Conservation (phyloP, 2,797 vertebrate genomes). For the Neosilurus mollespiculum region DNA sequence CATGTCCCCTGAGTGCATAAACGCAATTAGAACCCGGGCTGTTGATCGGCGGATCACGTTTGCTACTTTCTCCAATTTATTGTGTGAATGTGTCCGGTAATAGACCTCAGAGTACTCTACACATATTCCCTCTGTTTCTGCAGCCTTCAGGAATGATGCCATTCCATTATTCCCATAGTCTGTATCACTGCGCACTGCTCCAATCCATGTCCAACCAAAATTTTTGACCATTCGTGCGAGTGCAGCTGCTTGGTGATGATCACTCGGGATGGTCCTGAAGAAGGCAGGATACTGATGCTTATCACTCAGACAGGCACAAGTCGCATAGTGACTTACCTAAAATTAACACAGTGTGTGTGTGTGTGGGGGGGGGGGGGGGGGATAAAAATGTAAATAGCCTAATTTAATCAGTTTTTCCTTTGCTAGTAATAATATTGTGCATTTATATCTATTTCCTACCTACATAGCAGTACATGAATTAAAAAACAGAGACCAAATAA, state of each 20-base stretch:
- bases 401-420: background rate
- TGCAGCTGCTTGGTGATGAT: slow-evolving; percentile 66
- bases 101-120: slow-evolving; percentile 54
- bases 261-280: slow-evolving; percentile 63
- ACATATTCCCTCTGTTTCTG: slow-evolving; percentile 52
- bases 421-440: background rate
- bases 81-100: slow-evolving; percentile 57
- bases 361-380: too few species aligned
- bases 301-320: slow-evolving; percentile 40
- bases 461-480: too few species aligned
- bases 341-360: background rate
- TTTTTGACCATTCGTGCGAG: slow-evolving; percentile 61
- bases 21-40: slow-evolving; percentile 64
- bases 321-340: slow-evolving; percentile 40
- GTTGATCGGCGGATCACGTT: slow-evolving; percentile 67
- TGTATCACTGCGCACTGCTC: slow-evolving; percentile 45
- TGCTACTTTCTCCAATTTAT: slow-evolving; percentile 61
- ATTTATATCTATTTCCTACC: too few species aligned
- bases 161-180: slow-evolving; percentile 56
- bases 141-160: slow-evolving; percentile 48
- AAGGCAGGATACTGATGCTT: slow-evolving; percentile 36
- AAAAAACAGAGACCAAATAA: too few species aligned
- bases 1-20: slow-evolving; percentile 60
- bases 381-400: too few species aligned
- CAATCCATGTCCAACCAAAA: slow-evolving; percentile 56